Conservation (phyloP, 2,113 vertebrate species). For the Potamarius usumacintae region DNA sequence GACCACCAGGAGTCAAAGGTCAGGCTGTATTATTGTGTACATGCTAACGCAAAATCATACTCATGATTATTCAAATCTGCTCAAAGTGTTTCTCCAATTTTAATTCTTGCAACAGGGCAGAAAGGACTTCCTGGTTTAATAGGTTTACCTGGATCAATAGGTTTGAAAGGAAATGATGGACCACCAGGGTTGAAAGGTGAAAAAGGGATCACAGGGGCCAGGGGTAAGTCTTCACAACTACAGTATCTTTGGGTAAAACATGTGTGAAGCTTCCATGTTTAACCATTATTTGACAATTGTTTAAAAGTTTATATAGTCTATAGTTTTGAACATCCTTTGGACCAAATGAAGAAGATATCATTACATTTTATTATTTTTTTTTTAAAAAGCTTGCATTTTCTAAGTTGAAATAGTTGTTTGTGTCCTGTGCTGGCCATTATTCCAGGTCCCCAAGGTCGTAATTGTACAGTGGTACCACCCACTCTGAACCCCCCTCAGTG, state of each 20-base stretch:
- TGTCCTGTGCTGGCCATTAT: neutral
- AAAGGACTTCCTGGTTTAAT: neutral
- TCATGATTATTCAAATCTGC: neutral
- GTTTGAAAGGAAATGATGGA: neutral
- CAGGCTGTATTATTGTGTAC: neutral
- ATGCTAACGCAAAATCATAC: neutral
- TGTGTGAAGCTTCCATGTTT: neutral
- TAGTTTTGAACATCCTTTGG: neutral
- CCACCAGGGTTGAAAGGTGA: neutral
- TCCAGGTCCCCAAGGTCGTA: conserved; percentile 39
- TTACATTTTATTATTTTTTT: no score
- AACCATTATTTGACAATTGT: neutral
- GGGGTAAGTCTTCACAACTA: neutral
- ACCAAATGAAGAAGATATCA: neutral
- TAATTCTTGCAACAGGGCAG: neutral
- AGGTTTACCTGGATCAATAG: neutral
- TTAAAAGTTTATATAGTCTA: neutral
- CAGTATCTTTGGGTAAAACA: neutral
- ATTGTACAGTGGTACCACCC: neutral
- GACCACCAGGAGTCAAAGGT: conserved; percentile 74
- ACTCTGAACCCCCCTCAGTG: accelerated
- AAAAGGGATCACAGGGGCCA: neutral
- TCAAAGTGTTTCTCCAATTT: neutral
- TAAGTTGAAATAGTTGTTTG: neutral
- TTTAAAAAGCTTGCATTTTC: neutral